These are phyloP conservation scores for Timema podura DNA, from an alignment of 2,888 invertebrate genomes.

Conservation along the genomic window DNA sequence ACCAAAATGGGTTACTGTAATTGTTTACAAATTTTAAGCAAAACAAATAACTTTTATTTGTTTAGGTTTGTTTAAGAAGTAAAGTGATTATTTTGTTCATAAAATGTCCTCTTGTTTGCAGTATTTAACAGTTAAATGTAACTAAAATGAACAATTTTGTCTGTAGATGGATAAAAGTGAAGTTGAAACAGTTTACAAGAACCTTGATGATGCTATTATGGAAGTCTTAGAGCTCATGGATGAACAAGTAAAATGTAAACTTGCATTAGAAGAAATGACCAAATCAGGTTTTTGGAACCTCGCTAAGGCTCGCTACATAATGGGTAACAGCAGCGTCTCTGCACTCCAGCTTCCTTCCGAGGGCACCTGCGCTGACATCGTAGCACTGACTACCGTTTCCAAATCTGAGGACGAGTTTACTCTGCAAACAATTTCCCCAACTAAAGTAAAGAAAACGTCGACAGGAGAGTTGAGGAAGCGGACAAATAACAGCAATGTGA, in stretches of 20 bases:
- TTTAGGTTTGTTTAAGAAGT: no score
- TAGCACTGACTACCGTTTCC: slow-evolving; percentile 44
- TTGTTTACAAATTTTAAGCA: no score
- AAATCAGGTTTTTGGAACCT: slow-evolving; percentile 68
- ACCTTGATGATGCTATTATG: slow-evolving; percentile 66
- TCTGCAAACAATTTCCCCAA: slow-evolving; percentile 17
- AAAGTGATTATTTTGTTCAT: no score
- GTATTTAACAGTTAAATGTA: no score
- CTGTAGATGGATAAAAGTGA: no score
- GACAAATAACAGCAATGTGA: not conserved
- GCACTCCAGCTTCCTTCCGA: slow-evolving; percentile 67
- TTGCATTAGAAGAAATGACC: slow-evolving; percentile 64
- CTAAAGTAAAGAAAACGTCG: not conserved
- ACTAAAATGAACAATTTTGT: no score
- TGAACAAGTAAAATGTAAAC: slow-evolving; percentile 62
- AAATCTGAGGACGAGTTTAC: slow-evolving; percentile 16
- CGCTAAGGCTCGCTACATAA: slow-evolving; percentile 74
- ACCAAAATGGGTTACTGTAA: no score
- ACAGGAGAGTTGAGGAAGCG: slow-evolving; percentile 9
- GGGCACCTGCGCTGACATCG: slow-evolving; percentile 48
- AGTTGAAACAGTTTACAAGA: slow-evolving; percentile 49
- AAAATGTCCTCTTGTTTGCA: no score
- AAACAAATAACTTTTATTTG: no score
- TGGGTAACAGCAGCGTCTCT: slow-evolving; percentile 70
- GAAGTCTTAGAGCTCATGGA: slow-evolving; percentile 68